phyloP scores from a whole-genome alignment of 2,888 invertebrate genomes.

The Sclerodermus sp. region DNA sequence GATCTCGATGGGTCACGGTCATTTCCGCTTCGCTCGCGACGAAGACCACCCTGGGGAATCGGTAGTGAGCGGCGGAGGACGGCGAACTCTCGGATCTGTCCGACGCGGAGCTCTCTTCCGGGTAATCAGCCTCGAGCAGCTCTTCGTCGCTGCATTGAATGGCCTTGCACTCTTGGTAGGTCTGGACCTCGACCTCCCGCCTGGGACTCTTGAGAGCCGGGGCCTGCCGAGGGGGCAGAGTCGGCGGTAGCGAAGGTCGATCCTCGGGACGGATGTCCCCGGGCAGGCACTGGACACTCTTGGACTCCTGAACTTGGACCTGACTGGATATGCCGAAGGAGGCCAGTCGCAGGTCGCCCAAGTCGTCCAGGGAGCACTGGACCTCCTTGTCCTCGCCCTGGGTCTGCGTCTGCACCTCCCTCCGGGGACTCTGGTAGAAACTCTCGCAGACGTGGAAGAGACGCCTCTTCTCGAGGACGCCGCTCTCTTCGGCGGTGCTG shows the following conservation, averaged over 20 bases:
- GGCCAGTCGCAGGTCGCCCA: constrained; percentile 21
- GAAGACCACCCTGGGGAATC: constrained; percentile 33
- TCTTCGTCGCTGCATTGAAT: constrained; percentile 41
- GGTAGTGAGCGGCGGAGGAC: constrained; percentile 19
- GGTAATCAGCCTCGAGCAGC: constrained; percentile 22
- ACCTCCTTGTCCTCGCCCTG: constrained; percentile 47
- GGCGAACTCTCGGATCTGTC: constrained; percentile 25
- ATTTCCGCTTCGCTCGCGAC: constrained; percentile 44
- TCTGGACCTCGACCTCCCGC: constrained; percentile 44
- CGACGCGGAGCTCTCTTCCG: constrained; percentile 9
- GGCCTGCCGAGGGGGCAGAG: constrained; percentile 13
- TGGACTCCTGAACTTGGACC: constrained; percentile 28
- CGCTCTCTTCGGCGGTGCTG: constrained; percentile 5
- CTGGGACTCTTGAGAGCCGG: constrained; percentile 26
- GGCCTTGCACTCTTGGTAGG: constrained; percentile 46
- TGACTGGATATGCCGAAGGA: constrained; percentile 4
- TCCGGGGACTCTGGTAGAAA: constrained; percentile 37
- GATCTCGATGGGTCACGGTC: constrained; percentile 54
- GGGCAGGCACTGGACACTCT: constrained; percentile 35
- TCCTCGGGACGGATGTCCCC: constrained; percentile 22
- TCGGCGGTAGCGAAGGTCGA: constrained; percentile 3
- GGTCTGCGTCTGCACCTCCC: constrained; percentile 46
- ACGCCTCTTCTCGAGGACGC: constrained; percentile 10
- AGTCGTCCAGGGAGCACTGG: constrained; percentile 42
- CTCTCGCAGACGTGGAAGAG: constrained; percentile 13